Evolutionary conservation across 35 echinoderm and acorn worm species (phyloP), one percentile per base, ranked within the genome.

Genomic region (Ptychodera flava): DNA sequence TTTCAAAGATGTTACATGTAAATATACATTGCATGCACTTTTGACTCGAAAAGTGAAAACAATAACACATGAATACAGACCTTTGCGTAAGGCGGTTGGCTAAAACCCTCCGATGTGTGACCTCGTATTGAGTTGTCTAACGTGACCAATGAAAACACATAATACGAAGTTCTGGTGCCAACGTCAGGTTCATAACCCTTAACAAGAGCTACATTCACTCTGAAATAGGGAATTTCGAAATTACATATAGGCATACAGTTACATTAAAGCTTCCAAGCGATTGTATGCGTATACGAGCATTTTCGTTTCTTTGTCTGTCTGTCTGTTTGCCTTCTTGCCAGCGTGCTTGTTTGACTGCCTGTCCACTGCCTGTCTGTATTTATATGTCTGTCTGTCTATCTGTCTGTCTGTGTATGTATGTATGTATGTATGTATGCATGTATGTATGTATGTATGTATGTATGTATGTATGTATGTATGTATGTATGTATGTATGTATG

Each of bases 161-260:
- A 94, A 80, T 92, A 94, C 32, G 93, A 99, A 0, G 96, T 94
- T 76, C 87, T 92, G 0, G 16, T 86, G 31, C 93, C 93, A 77
- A 99, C 92, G 80, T 98, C 95, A 36, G 92, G 33, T 32, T 98
- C 95, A 78, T 82, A 98, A 32, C 92, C 92, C 77, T 92, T 92
- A 0, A 92, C 94, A 37, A 98, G 29, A 31, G 95, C 95, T 80
- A 90, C 89, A 82, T 98, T 98, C 28, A 98, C 95, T 80, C 95
- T 98, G 88, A 0, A 84, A 14, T 33, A 33, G n/a, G n/a, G n/a
- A n/a, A n/a, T n/a, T n/a, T n/a, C n/a, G n/a, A n/a, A 64, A 64
- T 64, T 64, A 22, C 22, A 64, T 12, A 64, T 22, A 12, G 45
- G 22, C 6, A 64, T 64, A 6, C 45, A 64, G 22, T 64, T 64